Base-by-base conservation (phyloP, 1,140 invertebrate species). In the Sogatella furcifera region DNA sequence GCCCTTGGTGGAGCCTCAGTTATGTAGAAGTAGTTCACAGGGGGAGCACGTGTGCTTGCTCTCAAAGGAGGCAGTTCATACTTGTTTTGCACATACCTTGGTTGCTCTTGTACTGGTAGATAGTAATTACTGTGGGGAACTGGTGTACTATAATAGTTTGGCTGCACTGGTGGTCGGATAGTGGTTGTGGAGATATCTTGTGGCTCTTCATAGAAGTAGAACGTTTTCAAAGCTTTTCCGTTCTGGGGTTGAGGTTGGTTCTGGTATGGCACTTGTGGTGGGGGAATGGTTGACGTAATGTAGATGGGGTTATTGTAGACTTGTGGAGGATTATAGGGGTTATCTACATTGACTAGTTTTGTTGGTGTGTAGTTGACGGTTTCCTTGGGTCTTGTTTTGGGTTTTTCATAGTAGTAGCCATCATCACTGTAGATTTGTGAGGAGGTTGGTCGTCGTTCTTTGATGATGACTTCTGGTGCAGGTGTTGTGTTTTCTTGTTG, bases 131-230 rank as follows among this genome's bases (percentile, higher is more conserved):
- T 38, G 5, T 38, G 34, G 1, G 34, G 34, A 13, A 38, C 34
- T 11, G 34, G 34, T 38, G 34, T 38, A 13, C 34, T 38, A 10
- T 38, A 38, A 10, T 62, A 21, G 42, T 52, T 52, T 58, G 52
- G n/a, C 56, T 28, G 46, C 53, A 46, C n/a, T 38, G 24, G 59
- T 52, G 57, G 19, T 49, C 17, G 14, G 34, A 17, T 6, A 13
- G 24, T 56, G 52, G 22, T 55, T 17, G 58, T 52, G 59, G 11
- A 17, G 15, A 54, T 22, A 11, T 46, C 22, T 46, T 58, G 53
- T 59, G 71, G 66, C 62, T 72, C 68, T 66, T 71, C 66, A 62
- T 73, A 69, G 62, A 73, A 65, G 62, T 68, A 70, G 52, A 62
- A 69, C 0, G 69, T 68, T 28, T 69, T 60, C 49, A 62, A 31